Evolutionary conservation across 2,888 invertebrate species (phyloP).

Genomic region (Agrotis ipsilon): DNA sequence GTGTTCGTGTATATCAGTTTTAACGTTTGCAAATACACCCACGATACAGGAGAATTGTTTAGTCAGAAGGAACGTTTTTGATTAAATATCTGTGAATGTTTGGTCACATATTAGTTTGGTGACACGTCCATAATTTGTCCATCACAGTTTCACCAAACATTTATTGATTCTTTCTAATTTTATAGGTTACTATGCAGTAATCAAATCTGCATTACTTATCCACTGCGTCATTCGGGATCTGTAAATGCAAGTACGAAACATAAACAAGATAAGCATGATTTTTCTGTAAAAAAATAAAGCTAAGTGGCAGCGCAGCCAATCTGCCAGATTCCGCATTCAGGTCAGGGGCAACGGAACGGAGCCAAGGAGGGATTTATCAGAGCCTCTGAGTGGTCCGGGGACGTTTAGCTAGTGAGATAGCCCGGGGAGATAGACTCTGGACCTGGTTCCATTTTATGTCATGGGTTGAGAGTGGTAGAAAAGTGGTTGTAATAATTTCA

Average conservation of each 20-base stretch:
- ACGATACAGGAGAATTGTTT: no score
- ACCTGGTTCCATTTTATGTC: neutral
- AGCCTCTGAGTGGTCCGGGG: slow-evolving; percentile 42
- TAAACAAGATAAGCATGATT: slow-evolving; percentile 9
- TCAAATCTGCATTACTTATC: slow-evolving; percentile 7
- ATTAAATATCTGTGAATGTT: neutral
- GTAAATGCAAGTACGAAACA: slow-evolving; percentile 25
- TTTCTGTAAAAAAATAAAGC: slow-evolving; percentile 42
- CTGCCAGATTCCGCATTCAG: slow-evolving; percentile 59
- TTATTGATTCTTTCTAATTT: neutral
- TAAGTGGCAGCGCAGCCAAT: slow-evolving; percentile 38
- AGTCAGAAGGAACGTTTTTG: no score
- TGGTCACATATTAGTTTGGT: no score
- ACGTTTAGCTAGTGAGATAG: slow-evolving; percentile 25
- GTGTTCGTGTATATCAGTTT: no score
- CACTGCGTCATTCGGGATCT: slow-evolving; percentile 18
- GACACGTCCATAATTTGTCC: neutral
- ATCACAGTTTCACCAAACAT: neutral
- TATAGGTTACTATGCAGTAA: neutral
- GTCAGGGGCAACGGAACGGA: slow-evolving; percentile 59
- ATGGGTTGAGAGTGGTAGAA: neutral
- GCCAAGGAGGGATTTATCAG: slow-evolving; percentile 63
- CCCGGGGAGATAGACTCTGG: neutral
- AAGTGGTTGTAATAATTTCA: neutral
- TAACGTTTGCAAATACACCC: no score